Conservation (phyloP, 2,888 invertebrate genomes). For the Cerastis leucographa region DNA sequence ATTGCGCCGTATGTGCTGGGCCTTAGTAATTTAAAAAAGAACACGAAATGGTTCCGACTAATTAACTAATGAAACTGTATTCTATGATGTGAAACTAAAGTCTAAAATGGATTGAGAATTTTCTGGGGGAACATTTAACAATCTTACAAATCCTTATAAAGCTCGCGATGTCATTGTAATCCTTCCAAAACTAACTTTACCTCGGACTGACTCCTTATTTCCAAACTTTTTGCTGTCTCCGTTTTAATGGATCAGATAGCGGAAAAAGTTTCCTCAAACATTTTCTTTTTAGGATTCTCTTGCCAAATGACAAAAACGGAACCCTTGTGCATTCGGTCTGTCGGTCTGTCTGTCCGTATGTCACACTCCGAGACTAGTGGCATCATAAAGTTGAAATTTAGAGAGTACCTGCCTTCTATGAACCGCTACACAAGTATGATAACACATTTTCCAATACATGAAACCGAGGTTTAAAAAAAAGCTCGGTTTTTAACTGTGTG, state of each 20-base stretch:
- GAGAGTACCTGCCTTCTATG: too few species aligned
- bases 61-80: background rate
- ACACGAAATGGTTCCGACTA: background rate
- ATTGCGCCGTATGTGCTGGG: too few species aligned
- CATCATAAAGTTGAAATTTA: too few species aligned
- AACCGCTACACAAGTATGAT: too few species aligned
- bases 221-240: background rate
- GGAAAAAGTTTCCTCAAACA: background rate
- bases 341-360: too few species aligned
- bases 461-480: too few species aligned
- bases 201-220: background rate
- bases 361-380: too few species aligned
- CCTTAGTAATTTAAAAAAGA: background rate
- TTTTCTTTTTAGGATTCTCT: background rate
- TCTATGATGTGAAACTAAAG: background rate
- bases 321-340: too few species aligned
- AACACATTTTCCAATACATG: too few species aligned
- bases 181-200: background rate
- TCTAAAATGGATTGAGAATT: slow-evolving; percentile 1
- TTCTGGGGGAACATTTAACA: background rate
- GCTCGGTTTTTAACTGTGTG: too few species aligned
- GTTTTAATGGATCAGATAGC: slow-evolving; percentile 13
- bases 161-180: slow-evolving; percentile 1
- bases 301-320: too few species aligned
- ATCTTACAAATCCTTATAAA: background rate